Base-by-base conservation (phyloP, 1,140 invertebrate genomes). In the Anadara kagoshimensis region DNA sequence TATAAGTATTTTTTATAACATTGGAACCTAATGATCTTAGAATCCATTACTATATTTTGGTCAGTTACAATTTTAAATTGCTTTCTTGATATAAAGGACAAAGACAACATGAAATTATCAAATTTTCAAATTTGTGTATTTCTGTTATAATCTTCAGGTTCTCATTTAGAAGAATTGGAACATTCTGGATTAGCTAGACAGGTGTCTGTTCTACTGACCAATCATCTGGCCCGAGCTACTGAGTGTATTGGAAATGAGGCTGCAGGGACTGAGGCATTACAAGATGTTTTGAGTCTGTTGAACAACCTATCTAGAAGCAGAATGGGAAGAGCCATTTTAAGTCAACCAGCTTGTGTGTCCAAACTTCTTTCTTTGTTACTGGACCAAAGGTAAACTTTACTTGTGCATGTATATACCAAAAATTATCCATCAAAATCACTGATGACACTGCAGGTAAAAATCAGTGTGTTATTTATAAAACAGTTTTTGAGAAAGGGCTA, bases 271-370 rank as follows among this genome's bases (percentile, higher is more conserved):
- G 87, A 89, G 62, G 86, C 87, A 8, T 73, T 90, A 57, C 87
- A 89, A 69, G 89, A 90, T 71, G 87, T 90, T 3, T 80, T 90
- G 16, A 83, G 81, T 69, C 78, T 90, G 5, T 80, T 90, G 20
- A 89, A 89, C 64, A 88, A 85, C 36, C 72, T 90, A 26, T 86
- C 87, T 8, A 78, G 85, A 62, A 88, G 85, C 75, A 83, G 83
- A 53, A 87, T 90, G 83, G 89, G 89, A 10, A 85, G 84, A 69
- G 87, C 87, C 26, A 90, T 90, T 29, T 75, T 90, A 0, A 88
- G 86, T 69, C 88, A 90, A 73, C 88, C 88, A 57, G 83, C 86
- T 1, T 90, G 89, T 82, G 87, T 90, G 20, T 88, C 87, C 22
- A 89, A 89, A 70, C 78, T 90, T 1, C 77, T 90, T 41, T 88